Conservation (phyloP, 2,888 invertebrate genomes). For the Microdon myrmicae region DNA sequence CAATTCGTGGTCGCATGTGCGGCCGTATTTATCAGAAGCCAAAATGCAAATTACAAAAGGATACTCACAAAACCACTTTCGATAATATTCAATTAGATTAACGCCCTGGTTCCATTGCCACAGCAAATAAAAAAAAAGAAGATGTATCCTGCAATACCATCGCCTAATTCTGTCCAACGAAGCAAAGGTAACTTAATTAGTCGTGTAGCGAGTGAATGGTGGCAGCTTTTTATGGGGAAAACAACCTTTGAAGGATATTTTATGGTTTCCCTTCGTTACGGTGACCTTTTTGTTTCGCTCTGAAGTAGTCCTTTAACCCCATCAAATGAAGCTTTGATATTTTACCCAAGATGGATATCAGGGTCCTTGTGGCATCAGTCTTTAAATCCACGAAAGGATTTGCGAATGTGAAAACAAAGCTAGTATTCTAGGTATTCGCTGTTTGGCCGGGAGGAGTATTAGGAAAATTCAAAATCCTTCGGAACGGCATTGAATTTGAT, state of each 20-base stretch:
- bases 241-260: neutral
- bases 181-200: constrained; percentile 47
- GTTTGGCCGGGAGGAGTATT: no score
- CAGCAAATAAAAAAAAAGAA: constrained; percentile 3
- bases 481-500: no score
- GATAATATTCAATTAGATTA: constrained; percentile 51
- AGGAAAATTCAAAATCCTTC: no score
- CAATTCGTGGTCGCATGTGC: neutral
- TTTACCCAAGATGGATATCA: constrained; percentile 26
- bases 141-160: constrained; percentile 27
- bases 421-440: no score
- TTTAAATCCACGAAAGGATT: constrained; percentile 15
- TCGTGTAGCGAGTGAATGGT: constrained; percentile 15
- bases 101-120: constrained; percentile 21
- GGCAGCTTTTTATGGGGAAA: no score
- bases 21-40: constrained; percentile 6
- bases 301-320: neutral
- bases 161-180: constrained; percentile 42
- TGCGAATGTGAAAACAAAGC: no score
- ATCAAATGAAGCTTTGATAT: constrained; percentile 29
- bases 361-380: constrained; percentile 23
- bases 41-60: constrained; percentile 33
- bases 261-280: constrained; percentile 1
- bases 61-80: constrained; percentile 25
- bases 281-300: constrained; percentile 34